Conservation (phyloP, 92 coral and sea anemone genomes). For the Palythoa caribaeorum region DNA sequence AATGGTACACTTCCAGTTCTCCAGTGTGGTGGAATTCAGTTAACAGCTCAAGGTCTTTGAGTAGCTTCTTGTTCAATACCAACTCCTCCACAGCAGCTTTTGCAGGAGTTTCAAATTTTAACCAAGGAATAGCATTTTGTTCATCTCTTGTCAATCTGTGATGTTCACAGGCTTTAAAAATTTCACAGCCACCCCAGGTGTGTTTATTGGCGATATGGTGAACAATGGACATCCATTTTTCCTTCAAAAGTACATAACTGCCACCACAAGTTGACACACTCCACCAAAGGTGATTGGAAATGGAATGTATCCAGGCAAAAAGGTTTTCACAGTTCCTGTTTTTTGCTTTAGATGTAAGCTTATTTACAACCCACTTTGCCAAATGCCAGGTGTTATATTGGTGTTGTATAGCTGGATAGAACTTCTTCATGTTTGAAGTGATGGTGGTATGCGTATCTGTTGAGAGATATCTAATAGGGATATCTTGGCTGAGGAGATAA, state of each 20-base stretch:
- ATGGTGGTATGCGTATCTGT: conserved; percentile 63
- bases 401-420: conserved; percentile 39
- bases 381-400: conserved; percentile 77
- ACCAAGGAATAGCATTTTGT: too few relatives aligned
- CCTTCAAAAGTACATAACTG: conserved; percentile 46
- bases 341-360: conserved; percentile 61
- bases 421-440: conserved; percentile 45
- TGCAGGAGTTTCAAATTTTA: neutral
- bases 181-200: conserved; percentile 30
- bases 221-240: conserved; percentile 60
- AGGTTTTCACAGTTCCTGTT: conserved; percentile 50
- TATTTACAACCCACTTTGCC: conserved; percentile 63
- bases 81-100: neutral
- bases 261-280: conserved; percentile 69
- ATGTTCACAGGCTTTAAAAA: too few relatives aligned
- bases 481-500: neutral
- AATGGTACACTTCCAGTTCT: conserved; percentile 53
- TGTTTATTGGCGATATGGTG: conserved; percentile 58
- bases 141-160: too few relatives aligned
- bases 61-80: neutral
- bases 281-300: conserved; percentile 74
- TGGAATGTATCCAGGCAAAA: conserved; percentile 58
- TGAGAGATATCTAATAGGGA: neutral
- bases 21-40: conserved; percentile 67
- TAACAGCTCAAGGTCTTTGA: conserved; percentile 17